Percentiles rank a stretch among this genome's conserved stretches.
Conservation (phyloP, 2,797 vertebrate species). For the Enteromius mattozi region DNA sequence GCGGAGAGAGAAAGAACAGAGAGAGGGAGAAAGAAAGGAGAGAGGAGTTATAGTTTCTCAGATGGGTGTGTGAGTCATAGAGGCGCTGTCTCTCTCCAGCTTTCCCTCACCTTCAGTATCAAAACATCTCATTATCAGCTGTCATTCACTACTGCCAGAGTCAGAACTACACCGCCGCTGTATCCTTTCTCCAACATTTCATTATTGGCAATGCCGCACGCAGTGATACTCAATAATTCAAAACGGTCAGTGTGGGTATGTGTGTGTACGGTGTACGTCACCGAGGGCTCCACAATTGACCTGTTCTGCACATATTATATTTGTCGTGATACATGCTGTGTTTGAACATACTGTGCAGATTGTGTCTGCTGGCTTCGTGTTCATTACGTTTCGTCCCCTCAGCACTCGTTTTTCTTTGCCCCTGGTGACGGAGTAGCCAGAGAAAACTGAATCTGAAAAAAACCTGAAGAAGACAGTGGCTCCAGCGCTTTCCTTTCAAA, state of each 20-base stretch:
- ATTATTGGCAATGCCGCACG: constrained; percentile 49
- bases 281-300: constrained; percentile 19
- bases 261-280: constrained; percentile 32
- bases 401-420: constrained; percentile 11
- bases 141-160: constrained; percentile 75
- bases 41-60: constrained; percentile 81
- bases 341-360: constrained; percentile 48
- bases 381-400: constrained; percentile 25
- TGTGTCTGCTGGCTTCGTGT: constrained; percentile 26
- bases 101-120: constrained; percentile 78
- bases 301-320: constrained; percentile 31
- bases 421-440: constrained; percentile 2
- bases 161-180: constrained; percentile 62
- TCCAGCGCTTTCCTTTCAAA: constrained; percentile 8
- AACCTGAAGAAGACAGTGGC: not conserved
- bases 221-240: constrained; percentile 46
- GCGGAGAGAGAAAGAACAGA: constrained; percentile 66
- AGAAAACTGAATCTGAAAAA: constrained; percentile 24
- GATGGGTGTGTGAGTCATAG: constrained; percentile 66
- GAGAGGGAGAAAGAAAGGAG: constrained; percentile 71
- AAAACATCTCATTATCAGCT: constrained; percentile 77
- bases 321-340: constrained; percentile 43
- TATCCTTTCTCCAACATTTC: constrained; percentile 64
- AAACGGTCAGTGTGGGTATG: constrained; percentile 15
- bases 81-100: constrained; percentile 69